Conservation (phyloP, 2,113 vertebrate species). For the Cricetomys ansorgei region DNA sequence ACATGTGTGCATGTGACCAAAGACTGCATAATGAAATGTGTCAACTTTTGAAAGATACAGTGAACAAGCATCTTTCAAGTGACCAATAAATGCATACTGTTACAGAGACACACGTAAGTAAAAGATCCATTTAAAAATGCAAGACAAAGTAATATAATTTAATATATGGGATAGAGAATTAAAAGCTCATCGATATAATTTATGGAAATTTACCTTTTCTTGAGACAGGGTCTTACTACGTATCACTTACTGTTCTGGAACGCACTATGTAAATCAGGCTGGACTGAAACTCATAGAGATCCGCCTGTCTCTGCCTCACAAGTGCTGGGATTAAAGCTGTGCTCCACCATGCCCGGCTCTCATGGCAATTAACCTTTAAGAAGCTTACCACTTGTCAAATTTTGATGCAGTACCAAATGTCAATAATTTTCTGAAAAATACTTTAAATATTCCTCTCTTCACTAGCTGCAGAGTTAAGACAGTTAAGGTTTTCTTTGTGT, state of each 20-base stretch:
- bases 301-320: background rate
- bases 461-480: background rate
- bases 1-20: background rate
- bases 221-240: background rate
- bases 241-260: background rate
- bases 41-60: background rate
- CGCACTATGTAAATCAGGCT: background rate
- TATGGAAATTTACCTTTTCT: background rate
- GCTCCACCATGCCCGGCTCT: background rate
- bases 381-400: background rate
- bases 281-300: background rate
- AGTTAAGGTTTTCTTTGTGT: constrained; percentile 6
- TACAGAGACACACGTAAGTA: background rate
- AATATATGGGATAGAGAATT: background rate
- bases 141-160: background rate
- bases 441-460: background rate
- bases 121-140: constrained; percentile 35
- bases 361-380: background rate
- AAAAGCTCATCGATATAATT: background rate
- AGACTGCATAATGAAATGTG: background rate
- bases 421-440: background rate
- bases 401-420: background rate
- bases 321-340: background rate
- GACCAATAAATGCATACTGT: background rate
- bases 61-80: background rate